phyloP scores from a whole-genome alignment of 1,140 invertebrate species.

The Drosophila pectinifera region DNA sequence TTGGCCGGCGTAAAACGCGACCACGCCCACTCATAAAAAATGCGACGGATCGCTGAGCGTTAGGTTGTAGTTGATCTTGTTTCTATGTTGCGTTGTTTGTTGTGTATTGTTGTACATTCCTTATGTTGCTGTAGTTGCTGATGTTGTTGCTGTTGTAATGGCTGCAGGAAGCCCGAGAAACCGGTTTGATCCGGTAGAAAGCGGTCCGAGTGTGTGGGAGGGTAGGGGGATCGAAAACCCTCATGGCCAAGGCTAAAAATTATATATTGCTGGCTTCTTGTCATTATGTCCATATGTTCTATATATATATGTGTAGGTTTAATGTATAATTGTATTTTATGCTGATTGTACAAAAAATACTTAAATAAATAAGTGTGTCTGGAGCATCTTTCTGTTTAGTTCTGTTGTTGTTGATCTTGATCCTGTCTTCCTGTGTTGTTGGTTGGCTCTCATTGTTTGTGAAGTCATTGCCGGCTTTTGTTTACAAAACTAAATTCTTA shows the following conservation, averaged over 20 bases:
- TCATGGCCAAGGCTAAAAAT: conserved; percentile 36
- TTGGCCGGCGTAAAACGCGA: conserved; percentile 35
- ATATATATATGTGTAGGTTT: conserved; percentile 19
- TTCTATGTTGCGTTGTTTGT: not conserved
- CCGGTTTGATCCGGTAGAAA: conserved; percentile 33
- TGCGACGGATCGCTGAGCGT: conserved; percentile 44
- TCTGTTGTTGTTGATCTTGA: not conserved
- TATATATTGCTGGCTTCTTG: conserved; percentile 49
- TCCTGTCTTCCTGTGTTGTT: conserved; percentile 24
- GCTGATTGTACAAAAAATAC: conserved; percentile 69
- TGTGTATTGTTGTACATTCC: conserved; percentile 23
- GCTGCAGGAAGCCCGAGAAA: conserved; percentile 45
- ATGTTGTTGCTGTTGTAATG: conserved; percentile 29
- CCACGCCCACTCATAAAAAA: conserved; percentile 53
- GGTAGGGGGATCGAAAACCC: conserved; percentile 21
- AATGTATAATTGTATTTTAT: conserved; percentile 51
- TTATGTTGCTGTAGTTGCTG: conserved; percentile 13
- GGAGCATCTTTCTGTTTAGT: conserved; percentile 20
- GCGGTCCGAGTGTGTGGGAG: not conserved
- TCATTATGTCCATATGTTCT: conserved; percentile 27
- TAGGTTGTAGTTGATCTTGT: conserved; percentile 8
- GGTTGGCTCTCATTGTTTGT: conserved; percentile 33
- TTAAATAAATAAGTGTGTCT: conserved; percentile 64
- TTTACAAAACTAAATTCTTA: conserved; percentile 61
- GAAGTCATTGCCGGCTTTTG: conserved; percentile 29